Evolutionary conservation across 2,888 invertebrate species (phyloP).

Genomic region (Stratiomys singularior): DNA sequence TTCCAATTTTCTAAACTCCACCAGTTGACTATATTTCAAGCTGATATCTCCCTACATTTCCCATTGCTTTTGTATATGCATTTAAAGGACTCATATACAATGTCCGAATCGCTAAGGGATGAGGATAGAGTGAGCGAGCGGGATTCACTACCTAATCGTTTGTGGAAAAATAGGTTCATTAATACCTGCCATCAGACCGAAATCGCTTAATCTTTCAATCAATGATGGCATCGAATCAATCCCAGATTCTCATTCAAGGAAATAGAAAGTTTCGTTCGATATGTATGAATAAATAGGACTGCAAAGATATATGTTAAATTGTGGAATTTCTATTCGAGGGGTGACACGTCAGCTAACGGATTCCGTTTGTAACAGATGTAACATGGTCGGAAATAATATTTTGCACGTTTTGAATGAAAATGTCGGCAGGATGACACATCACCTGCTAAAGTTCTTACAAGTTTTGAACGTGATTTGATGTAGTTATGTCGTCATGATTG

Average conservation of each 20-base stretch:
- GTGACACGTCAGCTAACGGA: background rate
- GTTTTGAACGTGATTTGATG: background rate
- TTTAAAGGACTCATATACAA: background rate
- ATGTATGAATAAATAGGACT: background rate
- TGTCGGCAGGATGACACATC: constrained; percentile 46
- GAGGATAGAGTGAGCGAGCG: background rate
- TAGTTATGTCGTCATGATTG: too few relatives aligned
- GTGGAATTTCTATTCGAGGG: constrained; percentile 7
- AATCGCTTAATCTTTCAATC: constrained; percentile 53
- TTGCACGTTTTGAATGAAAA: constrained; percentile 43
- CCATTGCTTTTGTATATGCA: background rate
- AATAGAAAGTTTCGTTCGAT: constrained; percentile 32
- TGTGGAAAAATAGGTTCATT: constrained; percentile 49
- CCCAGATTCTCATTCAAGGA: constrained; percentile 45
- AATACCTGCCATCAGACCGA: constrained; percentile 51
- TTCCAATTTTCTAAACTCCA: background rate
- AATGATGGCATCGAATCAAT: constrained; percentile 53
- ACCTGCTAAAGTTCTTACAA: constrained; percentile 13
- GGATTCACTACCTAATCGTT: constrained; percentile 17
- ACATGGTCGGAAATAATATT: constrained; percentile 35
- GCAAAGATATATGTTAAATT: background rate
- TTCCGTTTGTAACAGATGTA: constrained; percentile 24
- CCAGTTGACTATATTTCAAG: constrained; percentile 22
- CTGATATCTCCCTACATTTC: background rate
- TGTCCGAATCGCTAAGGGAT: background rate